phyloP scores from a whole-genome alignment of 2,888 invertebrate species.

The Eristalis arbustorum region DNA sequence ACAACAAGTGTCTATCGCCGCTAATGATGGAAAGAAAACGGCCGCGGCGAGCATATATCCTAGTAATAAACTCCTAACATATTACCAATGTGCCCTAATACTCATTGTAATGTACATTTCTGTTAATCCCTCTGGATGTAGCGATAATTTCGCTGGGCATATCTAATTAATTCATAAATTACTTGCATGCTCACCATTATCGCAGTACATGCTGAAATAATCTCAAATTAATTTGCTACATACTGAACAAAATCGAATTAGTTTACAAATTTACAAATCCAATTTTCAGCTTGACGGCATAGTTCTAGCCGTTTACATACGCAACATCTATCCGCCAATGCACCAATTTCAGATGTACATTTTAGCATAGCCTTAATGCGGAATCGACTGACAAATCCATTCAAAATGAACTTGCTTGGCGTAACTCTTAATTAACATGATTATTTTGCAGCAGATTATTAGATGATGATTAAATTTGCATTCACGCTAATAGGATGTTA shows the following conservation, averaged over 20 bases:
- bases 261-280: constrained; percentile 67
- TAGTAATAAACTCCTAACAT: neutral
- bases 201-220: constrained; percentile 53
- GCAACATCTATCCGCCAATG: constrained; percentile 27
- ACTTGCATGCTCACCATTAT: constrained; percentile 44
- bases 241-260: constrained; percentile 46
- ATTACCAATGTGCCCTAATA: constrained; percentile 12
- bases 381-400: constrained; percentile 42
- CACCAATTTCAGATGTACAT: constrained; percentile 35
- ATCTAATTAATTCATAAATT: constrained; percentile 66
- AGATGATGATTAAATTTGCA: constrained; percentile 11
- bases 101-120: constrained; percentile 26
- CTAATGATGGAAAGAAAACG: neutral
- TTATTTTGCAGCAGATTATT: constrained; percentile 1
- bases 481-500: neutral
- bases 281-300: constrained; percentile 65
- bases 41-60: neutral
- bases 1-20: neutral
- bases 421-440: constrained; percentile 49
- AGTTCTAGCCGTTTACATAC: constrained; percentile 10
- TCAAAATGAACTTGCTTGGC: constrained; percentile 53
- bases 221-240: constrained; percentile 64
- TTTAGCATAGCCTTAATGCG: constrained; percentile 56
- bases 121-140: constrained; percentile 47
- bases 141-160: constrained; percentile 46